Conservation (phyloP, 2,113 vertebrate genomes). For the Rhinolophus sinicus region DNA sequence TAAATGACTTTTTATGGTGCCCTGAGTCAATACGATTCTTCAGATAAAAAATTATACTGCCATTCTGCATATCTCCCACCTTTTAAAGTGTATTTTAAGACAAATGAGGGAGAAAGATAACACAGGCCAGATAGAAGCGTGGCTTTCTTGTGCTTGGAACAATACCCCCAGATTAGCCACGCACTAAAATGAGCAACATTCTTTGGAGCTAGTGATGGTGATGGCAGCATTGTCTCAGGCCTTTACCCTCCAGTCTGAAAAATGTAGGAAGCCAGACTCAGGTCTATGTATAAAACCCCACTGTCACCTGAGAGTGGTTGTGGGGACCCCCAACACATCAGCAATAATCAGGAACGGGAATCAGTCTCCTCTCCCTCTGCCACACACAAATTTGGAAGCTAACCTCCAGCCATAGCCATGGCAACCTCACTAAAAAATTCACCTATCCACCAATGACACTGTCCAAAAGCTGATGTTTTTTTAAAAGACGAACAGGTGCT, state of each 20-base stretch:
- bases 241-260: not conserved
- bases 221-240: not conserved
- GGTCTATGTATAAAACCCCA: not conserved
- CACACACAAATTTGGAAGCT: not conserved
- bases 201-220: not conserved
- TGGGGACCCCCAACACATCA: not conserved
- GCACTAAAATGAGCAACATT: not conserved
- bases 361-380: not conserved
- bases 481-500: not conserved
- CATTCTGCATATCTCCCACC: not conserved
- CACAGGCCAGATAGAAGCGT: not conserved
- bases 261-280: not conserved
- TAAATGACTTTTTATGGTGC: not conserved
- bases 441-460: not conserved
- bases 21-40: not conserved
- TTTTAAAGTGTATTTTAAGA: not conserved
- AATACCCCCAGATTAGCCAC: not conserved
- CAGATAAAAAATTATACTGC: not conserved
- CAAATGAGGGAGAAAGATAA: not conserved
- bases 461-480: not conserved
- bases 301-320: not conserved
- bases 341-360: not conserved
- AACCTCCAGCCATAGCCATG: not conserved
- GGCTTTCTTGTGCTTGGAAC: not conserved
- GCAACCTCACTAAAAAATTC: not conserved